phyloP scores from a whole-genome alignment of 2,113 vertebrate species.

The Hippocampus guttulatus region DNA sequence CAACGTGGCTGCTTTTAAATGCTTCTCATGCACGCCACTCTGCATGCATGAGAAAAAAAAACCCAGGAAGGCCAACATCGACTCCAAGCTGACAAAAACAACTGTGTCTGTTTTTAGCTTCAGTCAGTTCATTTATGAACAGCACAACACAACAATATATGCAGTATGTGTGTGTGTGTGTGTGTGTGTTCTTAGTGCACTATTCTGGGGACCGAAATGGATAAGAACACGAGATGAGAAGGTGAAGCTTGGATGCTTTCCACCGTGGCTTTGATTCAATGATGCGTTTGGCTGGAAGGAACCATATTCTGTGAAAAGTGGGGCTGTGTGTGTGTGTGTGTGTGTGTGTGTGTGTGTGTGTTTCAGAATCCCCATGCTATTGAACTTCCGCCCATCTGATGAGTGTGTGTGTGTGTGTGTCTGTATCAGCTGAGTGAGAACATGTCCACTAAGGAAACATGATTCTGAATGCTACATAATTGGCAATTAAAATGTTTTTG shows the following conservation, averaged over 20 bases:
- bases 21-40: constrained; percentile 1
- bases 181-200: constrained; percentile 39
- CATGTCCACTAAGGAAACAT: too few species aligned
- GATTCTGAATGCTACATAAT: too few species aligned
- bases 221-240: constrained; percentile 36
- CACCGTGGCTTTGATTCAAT: constrained; percentile 1
- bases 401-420: neutral
- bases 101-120: constrained; percentile 57
- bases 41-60: neutral
- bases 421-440: too few species aligned
- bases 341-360: too few species aligned
- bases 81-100: constrained; percentile 34
- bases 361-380: too few species aligned
- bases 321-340: neutral
- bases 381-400: too few species aligned
- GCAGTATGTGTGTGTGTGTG: constrained; percentile 13
- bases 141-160: constrained; percentile 11
- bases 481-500: too few species aligned
- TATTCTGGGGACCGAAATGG: constrained; percentile 51
- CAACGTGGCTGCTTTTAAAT: constrained; percentile 27
- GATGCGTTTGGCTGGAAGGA: constrained; percentile 1
- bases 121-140: constrained; percentile 46
- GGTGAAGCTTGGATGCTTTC: constrained; percentile 25
- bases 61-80: constrained; percentile 27
- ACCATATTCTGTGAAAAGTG: neutral